phyloP scores from a whole-genome alignment of 2,113 vertebrate genomes.

The Turdus rufiventris region DNA sequence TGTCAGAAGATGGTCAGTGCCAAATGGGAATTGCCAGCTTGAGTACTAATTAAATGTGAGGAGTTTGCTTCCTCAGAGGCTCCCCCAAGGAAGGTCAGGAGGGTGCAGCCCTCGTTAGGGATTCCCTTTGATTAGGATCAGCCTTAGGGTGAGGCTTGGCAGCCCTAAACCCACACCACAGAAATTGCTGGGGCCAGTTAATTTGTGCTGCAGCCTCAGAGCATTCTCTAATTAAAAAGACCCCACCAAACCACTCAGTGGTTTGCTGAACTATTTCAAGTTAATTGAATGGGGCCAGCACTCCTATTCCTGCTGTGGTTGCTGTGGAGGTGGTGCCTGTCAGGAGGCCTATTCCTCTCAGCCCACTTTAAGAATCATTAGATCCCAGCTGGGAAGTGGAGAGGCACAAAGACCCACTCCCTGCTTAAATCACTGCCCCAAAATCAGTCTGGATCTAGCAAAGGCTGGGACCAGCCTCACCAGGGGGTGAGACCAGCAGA shows the following conservation, averaged over 20 bases:
- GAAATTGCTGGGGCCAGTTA: background rate
- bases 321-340: background rate
- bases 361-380: background rate
- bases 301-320: background rate
- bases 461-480: background rate
- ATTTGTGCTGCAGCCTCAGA: background rate
- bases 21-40: background rate
- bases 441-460: background rate
- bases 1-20: background rate
- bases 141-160: background rate
- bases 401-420: background rate
- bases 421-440: background rate
- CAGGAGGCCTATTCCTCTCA: background rate
- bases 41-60: constrained; percentile 5
- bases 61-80: background rate
- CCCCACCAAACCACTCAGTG: background rate
- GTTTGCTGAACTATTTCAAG: background rate
- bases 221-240: background rate
- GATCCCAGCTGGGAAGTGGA: background rate
- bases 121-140: background rate
- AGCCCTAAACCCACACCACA: background rate
- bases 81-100: background rate
- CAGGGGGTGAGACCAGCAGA: background rate
- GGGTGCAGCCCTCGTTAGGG: background rate
- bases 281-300: constrained; percentile 1